Percentiles rank a stretch among this genome's conserved stretches.
Conservation (phyloP, 2,797 vertebrate species). For the Decapterus maruadsi region DNA sequence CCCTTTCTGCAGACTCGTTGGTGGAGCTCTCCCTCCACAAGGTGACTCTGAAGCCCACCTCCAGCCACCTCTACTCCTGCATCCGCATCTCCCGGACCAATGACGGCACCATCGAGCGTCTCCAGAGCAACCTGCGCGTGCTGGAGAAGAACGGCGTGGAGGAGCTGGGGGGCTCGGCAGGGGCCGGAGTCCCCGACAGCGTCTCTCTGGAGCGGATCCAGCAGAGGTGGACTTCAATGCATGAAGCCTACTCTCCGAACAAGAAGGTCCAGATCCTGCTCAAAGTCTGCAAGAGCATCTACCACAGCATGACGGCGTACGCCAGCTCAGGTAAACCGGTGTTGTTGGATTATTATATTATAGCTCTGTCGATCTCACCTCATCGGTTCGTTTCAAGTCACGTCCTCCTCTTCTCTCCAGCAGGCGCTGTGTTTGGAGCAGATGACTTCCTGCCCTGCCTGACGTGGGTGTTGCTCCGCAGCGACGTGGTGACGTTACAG, state of each 20-base stretch:
- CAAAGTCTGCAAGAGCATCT: constrained; percentile 91
- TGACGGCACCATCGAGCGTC: constrained; percentile 76
- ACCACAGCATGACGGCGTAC: constrained; percentile 88
- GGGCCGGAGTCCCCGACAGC: constrained; percentile 81
- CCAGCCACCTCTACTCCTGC: constrained; percentile 82
- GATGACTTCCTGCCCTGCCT: constrained; percentile 93
- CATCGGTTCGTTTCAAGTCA: neutral
- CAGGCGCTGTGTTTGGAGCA: constrained; percentile 85
- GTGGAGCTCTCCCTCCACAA: constrained; percentile 89
- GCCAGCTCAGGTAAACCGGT: constrained; percentile 71
- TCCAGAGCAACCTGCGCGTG: constrained; percentile 80
- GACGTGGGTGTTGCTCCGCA: constrained; percentile 89
- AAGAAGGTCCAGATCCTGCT: constrained; percentile 90
- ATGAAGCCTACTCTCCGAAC: constrained; percentile 88
- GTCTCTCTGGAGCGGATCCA: constrained; percentile 86
- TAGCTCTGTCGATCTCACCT: neutral
- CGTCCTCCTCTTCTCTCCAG: neutral
- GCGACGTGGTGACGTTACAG: constrained; percentile 86
- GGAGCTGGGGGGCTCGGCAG: constrained; percentile 79
- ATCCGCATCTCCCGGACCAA: constrained; percentile 75
- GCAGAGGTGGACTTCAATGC: constrained; percentile 84
- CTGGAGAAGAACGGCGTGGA: constrained; percentile 74
- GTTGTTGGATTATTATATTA: neutral
- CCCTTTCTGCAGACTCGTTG: constrained; percentile 78
- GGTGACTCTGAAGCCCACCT: constrained; percentile 88